phyloP scores from a whole-genome alignment of 2,797 vertebrate genomes.

The Mionectes olivaceus region DNA sequence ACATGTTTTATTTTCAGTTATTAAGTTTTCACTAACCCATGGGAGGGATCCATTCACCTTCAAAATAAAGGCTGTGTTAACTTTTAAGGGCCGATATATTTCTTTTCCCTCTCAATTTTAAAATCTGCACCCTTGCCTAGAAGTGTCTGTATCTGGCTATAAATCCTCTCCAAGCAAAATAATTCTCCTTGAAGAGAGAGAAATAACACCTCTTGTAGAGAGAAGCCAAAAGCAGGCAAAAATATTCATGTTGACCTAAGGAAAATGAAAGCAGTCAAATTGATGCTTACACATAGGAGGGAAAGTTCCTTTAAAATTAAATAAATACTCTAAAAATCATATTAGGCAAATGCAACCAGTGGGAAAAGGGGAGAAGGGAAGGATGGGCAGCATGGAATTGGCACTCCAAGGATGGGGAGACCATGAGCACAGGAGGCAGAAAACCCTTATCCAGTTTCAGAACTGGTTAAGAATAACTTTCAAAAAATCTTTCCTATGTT shows the following conservation, averaged over 20 bases:
- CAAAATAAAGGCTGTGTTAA: conserved; percentile 41
- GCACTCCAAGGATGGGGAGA: background rate
- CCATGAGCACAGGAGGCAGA: background rate
- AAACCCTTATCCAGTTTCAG: background rate
- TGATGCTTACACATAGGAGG: background rate
- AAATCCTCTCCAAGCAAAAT: conserved; percentile 57
- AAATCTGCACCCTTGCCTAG: conserved; percentile 32
- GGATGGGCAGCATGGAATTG: background rate
- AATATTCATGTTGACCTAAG: conserved; percentile 8
- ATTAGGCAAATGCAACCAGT: background rate
- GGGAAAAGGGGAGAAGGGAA: background rate
- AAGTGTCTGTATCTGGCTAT: conserved; percentile 37
- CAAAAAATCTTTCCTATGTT: background rate
- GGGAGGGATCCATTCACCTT: conserved; percentile 17
- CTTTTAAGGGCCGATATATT: conserved; percentile 23
- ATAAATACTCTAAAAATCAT: background rate
- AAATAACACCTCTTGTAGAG: conserved; percentile 6
- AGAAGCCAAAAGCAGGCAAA: conserved; percentile 37
- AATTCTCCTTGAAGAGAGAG: conserved; percentile 30
- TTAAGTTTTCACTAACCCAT: conserved; percentile 28
- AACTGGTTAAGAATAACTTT: background rate
- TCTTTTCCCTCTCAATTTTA: conserved; percentile 25
- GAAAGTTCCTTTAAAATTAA: background rate
- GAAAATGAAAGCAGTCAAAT: background rate
- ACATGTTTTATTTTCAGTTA: conserved; percentile 23